Conservation (phyloP, 2,797 vertebrate species). For the Austrolebias charrua region DNA sequence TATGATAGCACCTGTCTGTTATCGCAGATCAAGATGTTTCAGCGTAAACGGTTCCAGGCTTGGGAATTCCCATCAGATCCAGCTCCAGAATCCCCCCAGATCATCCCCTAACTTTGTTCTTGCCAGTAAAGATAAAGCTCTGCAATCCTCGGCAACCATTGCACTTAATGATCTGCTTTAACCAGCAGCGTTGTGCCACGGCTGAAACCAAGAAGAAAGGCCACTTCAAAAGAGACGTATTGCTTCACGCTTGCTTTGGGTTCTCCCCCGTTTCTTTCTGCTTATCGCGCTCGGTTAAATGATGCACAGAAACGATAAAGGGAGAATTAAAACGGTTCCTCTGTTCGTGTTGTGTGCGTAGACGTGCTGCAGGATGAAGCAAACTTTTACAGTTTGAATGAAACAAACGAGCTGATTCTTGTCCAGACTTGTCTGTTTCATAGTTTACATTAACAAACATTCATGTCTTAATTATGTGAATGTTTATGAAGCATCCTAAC, state of each 20-base stretch:
- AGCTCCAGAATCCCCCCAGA: slow-evolving; percentile 74
- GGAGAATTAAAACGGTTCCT: slow-evolving; percentile 45
- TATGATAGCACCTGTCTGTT: slow-evolving; percentile 75
- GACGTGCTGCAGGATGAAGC: slow-evolving; percentile 11
- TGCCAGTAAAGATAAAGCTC: slow-evolving; percentile 75
- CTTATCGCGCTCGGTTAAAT: slow-evolving; percentile 46
- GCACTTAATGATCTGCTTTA: slow-evolving; percentile 78
- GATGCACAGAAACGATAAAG: slow-evolving; percentile 56
- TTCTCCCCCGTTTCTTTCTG: too few species aligned
- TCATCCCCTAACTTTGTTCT: slow-evolving; percentile 77
- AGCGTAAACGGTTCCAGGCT: slow-evolving; percentile 67
- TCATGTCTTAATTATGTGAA: slow-evolving; percentile 14
- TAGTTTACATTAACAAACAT: slow-evolving; percentile 27
- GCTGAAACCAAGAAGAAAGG: slow-evolving; percentile 63
- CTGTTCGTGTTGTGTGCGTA: slow-evolving; percentile 35
- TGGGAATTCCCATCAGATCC: slow-evolving; percentile 77
- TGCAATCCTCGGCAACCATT: slow-evolving; percentile 75
- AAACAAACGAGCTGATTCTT: slow-evolving; percentile 14
- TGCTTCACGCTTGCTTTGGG: slow-evolving; percentile 37
- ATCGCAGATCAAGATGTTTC: slow-evolving; percentile 60
- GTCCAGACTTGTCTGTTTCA: slow-evolving; percentile 29
- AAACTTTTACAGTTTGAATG: slow-evolving; percentile 22
- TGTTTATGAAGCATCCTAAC: too few species aligned
- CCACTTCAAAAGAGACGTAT: slow-evolving; percentile 67
- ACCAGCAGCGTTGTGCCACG: slow-evolving; percentile 66